phyloP scores from a whole-genome alignment of 2,888 invertebrate species.

The Rhabditoides inermis region DNA sequence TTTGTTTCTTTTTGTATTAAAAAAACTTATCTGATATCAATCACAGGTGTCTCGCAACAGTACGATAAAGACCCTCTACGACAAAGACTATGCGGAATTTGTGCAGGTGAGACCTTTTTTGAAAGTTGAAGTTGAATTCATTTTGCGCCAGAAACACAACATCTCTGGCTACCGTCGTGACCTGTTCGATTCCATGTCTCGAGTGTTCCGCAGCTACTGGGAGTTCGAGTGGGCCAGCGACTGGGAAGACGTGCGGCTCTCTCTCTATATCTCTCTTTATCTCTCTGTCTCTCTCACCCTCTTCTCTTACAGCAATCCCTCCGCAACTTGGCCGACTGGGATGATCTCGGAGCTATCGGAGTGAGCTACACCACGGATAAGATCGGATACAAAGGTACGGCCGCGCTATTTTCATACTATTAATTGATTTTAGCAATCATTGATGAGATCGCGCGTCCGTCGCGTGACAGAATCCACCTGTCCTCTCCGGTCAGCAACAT shows the following conservation, averaged over 20 bases:
- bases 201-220: conserved; percentile 39
- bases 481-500: conserved; percentile 34
- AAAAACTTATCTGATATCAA: no score
- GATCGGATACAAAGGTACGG: conserved; percentile 29
- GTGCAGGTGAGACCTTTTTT: no score
- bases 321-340: conserved; percentile 40
- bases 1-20: no score
- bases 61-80: no score
- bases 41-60: no score
- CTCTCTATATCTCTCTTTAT: not conserved
- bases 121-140: no score
- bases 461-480: conserved; percentile 25
- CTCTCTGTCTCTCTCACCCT: conserved; percentile 4
- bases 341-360: conserved; percentile 36
- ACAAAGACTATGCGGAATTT: no score
- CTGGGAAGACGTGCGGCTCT: conserved; percentile 28
- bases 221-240: conserved; percentile 48
- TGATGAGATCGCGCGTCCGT: conserved; percentile 21
- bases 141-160: conserved; percentile 15
- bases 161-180: conserved; percentile 20
- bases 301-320: conserved; percentile 29
- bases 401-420: not conserved
- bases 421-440: conserved; percentile 21
- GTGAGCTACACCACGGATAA: conserved; percentile 37
- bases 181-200: conserved; percentile 35